Evolutionary conservation across 2,797 vertebrate species (phyloP), one percentile per base, ranked within the genome.

Genomic region (Acanthopagrus latus): DNA sequence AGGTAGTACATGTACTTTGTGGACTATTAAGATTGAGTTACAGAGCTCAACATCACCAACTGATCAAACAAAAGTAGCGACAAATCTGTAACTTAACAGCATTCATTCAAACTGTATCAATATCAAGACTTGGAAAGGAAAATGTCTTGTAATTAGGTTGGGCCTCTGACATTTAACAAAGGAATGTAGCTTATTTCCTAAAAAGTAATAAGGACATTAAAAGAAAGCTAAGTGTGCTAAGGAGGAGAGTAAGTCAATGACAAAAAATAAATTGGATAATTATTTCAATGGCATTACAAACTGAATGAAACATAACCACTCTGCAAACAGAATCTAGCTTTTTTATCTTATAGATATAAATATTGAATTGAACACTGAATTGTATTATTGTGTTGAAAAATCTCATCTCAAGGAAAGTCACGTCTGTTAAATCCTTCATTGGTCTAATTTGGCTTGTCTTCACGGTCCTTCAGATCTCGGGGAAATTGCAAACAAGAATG

Each of bases 361-460:
- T 33, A 33, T 33, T 33, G 33, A 33, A 38, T 1, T 27, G 13
- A 57, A 63, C 10, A 47, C 23, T n/a, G n/a, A n/a, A 48, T 18
- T 62, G 29, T 59, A n/a, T 60, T 27, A n/a, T 6, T 20, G 64
- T 18, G 17, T 47, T 21, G 0, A 59, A 80, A 64, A 64, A 5
- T 13, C 64, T 33, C 21, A 46, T 64, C 27, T 57, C 18, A 66
- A 55, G 4, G n/a, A 44, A n/a, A 69, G 23, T 43, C 27, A 46
- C 57, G 18, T 63, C 25, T 58, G 23, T 46, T 69, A 33, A 68
- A 78, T 70, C 18, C 6, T 80, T 60, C 23, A 62, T 38, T 58
- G 5, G 12, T 71, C 9, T 65, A 48, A 76, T 66, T 38, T n/a
- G 70, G 29, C n/a, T 67, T 20, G 38, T 76, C 54, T 56, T 64